Evolutionary conservation across 1,140 invertebrate genomes (phyloP).

Genomic region (Drosophila melanogaster): Release_6_plus_ISO1_MT NT_033777.3:17218001-17218500

Average conservation of each 20-base stretch:
- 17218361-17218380: constrained; percentile 87
- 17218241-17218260: constrained; percentile 89
- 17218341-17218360: constrained; percentile 87
- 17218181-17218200: constrained; percentile 55
- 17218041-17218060: constrained; percentile 88
- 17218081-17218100: not conserved
- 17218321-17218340: constrained; percentile 91
- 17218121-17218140: constrained; percentile 90
- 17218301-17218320: constrained; percentile 92
- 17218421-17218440: constrained; percentile 88
- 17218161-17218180: constrained; percentile 90
- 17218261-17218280: constrained; percentile 95
- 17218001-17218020: constrained; percentile 87
- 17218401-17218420: constrained; percentile 86
- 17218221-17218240: constrained; percentile 88
- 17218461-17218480: constrained; percentile 91
- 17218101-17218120: constrained; percentile 83
- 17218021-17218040: constrained; percentile 90
- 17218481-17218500: constrained; percentile 94
- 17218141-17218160: constrained; percentile 89
- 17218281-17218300: constrained; percentile 92
- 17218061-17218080: too few species aligned
- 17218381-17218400: constrained; percentile 86
- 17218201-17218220: constrained; percentile 87
- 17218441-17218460: constrained; percentile 88